phyloP scores from a whole-genome alignment of 2,888 invertebrate species.

The Polyommatus icarus region DNA sequence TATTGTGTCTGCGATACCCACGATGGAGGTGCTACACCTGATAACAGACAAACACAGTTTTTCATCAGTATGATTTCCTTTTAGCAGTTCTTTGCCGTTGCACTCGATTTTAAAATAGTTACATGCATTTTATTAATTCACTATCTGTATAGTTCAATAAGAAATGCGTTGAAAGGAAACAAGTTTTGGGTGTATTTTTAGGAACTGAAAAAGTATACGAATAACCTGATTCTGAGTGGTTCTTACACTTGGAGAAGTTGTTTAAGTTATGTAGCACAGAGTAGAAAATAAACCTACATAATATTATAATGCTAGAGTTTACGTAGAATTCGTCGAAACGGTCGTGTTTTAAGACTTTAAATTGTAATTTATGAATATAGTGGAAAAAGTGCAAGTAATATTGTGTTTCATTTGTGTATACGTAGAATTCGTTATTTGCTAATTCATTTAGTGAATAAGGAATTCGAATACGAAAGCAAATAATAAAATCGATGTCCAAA shows the following conservation, averaged over 20 bases:
- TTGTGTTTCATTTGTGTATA: too few species aligned
- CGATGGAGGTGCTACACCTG: too few species aligned
- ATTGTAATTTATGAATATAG: too few species aligned
- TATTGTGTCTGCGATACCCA: too few species aligned
- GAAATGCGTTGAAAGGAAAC: neutral
- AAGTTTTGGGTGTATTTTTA: constrained; percentile 9
- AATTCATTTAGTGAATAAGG: neutral
- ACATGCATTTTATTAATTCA: neutral
- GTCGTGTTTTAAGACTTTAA: too few species aligned
- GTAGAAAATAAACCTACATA: neutral
- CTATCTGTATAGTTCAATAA: neutral
- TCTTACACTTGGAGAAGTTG: neutral
- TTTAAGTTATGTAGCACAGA: neutral
- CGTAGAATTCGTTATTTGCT: neutral
- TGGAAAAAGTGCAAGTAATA: too few species aligned
- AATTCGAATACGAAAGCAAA: neutral
- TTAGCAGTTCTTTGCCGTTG: neutral
- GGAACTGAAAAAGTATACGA: neutral
- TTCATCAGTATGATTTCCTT: too few species aligned
- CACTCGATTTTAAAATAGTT: neutral
- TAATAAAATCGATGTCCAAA: too few species aligned
- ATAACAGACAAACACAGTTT: too few species aligned
- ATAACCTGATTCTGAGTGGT: constrained; percentile 10
- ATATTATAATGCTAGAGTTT: neutral
- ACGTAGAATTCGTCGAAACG: neutral